A percentile compares a stretch with the other conserved stretches of the same genome.
phyloP scores from a whole-genome alignment of 92 coral and sea anemone genomes.

The Pocillopora grandis region DNA sequence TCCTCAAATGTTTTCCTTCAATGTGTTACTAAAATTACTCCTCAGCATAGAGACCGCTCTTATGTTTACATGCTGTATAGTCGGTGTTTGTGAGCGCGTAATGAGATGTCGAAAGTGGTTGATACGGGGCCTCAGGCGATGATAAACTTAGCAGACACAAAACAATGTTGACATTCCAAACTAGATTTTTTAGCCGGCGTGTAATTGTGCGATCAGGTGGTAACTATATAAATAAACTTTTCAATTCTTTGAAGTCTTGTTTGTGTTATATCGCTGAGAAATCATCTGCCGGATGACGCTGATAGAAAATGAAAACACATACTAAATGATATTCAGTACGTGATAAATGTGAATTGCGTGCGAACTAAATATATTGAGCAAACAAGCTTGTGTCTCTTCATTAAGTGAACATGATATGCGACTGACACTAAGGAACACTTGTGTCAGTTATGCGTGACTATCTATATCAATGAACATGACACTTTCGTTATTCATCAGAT shows the following conservation, averaged over 20 bases:
- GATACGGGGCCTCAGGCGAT: slow-evolving; percentile 27
- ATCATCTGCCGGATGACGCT: neutral
- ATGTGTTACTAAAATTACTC: neutral
- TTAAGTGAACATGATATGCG: neutral
- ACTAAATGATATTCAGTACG: neutral
- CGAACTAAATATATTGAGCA: neutral
- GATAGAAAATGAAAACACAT: neutral
- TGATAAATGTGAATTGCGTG: neutral
- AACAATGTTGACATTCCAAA: slow-evolving; percentile 26
- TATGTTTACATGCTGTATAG: neutral
- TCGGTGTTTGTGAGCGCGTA: neutral
- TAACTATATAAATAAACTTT: too few species aligned
- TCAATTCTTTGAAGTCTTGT: neutral
- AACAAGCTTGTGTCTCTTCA: neutral
- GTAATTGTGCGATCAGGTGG: slow-evolving; percentile 10
- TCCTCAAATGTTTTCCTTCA: neutral
- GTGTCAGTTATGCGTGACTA: neutral
- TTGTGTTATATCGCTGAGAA: neutral
- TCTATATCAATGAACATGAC: neutral
- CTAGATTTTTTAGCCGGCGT: neutral
- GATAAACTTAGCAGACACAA: neutral
- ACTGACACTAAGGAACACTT: too few species aligned
- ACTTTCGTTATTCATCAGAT: too few species aligned
- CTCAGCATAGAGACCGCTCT: neutral
- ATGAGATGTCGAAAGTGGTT: neutral